Evolutionary conservation across 2,888 invertebrate species (phyloP).

Genomic region (Desoria tigrina): DNA sequence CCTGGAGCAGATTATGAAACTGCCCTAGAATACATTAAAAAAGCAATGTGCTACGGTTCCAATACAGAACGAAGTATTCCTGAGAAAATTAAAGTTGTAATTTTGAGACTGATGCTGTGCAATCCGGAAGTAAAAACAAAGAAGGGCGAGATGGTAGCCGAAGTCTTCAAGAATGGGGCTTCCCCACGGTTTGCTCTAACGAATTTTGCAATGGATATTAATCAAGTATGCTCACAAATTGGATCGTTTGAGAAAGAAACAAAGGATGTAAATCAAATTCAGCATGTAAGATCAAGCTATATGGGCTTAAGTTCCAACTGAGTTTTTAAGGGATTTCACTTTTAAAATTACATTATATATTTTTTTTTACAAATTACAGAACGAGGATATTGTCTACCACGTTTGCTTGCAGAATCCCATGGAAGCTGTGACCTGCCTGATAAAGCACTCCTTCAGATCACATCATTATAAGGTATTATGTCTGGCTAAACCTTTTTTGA

Average conservation of each 20-base stretch:
- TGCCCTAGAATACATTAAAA: constrained; percentile 25
- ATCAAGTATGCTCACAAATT: constrained; percentile 24
- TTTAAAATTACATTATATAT: no score
- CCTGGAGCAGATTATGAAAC: constrained; percentile 32
- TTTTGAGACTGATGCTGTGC: background rate
- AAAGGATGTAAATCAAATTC: constrained; percentile 4
- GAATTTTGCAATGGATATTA: constrained; percentile 15
- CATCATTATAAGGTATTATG: constrained; percentile 27
- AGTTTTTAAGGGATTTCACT: no score
- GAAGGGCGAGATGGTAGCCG: constrained; percentile 18
- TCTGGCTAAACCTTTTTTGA: constrained; percentile 29
- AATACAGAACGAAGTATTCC: background rate
- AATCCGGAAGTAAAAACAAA: constrained; percentile 9
- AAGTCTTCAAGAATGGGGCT: constrained; percentile 26
- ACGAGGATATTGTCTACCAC: constrained; percentile 16
- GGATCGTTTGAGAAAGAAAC: constrained; percentile 29
- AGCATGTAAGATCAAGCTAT: constrained; percentile 17
- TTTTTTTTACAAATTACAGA: constrained; percentile 21
- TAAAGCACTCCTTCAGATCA: constrained; percentile 29
- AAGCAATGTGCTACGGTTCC: constrained; percentile 13
- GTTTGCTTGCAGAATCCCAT: constrained; percentile 35
- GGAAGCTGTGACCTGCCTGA: constrained; percentile 14
- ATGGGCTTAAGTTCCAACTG: background rate
- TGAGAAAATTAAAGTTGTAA: constrained; percentile 1
- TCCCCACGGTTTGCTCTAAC: constrained; percentile 6